phyloP scores from a whole-genome alignment of 2,888 invertebrate species.

The Patella pellucida region DNA sequence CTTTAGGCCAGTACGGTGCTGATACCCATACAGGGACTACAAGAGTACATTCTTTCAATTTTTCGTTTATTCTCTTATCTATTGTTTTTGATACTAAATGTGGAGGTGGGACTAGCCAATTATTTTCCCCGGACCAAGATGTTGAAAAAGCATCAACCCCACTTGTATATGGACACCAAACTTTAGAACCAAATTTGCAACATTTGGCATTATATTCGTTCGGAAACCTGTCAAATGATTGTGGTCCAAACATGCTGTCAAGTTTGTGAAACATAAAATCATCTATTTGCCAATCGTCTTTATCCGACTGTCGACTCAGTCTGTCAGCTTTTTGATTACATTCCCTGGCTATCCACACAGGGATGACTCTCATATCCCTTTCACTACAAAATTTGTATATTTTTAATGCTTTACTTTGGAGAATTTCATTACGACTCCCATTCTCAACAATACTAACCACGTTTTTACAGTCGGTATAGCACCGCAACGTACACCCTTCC shows the following conservation, averaged over 20 bases:
- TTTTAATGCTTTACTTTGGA: conserved; percentile 16
- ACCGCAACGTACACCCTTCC: not conserved
- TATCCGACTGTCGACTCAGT: conserved; percentile 21
- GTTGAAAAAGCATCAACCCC: no score
- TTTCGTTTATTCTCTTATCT: no score
- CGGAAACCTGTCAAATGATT: conserved; percentile 21
- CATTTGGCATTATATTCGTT: conserved; percentile 22
- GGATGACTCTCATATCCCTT: conserved; percentile 3
- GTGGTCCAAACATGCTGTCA: conserved; percentile 14
- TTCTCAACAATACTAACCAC: conserved; percentile 21
- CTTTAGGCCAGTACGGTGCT: no score
- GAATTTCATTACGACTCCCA: conserved; percentile 26
- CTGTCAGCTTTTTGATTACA: conserved; percentile 19
- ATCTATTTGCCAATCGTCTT: conserved; percentile 22
- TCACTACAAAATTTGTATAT: conserved; percentile 12
- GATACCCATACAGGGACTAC: no score
- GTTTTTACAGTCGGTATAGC: conserved; percentile 28
- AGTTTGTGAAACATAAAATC: conserved; percentile 11
- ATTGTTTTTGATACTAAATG: no score
- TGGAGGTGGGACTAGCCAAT: no score
- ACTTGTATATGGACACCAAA: conserved; percentile 14
- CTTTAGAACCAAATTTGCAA: conserved; percentile 18
- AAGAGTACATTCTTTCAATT: no score
- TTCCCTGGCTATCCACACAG: conserved; percentile 24
- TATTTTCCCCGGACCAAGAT: no score